Evolutionary conservation across 2,888 invertebrate species (phyloP), one percentile per base, ranked within the genome.

Genomic region (Biston stratarius): DNA sequence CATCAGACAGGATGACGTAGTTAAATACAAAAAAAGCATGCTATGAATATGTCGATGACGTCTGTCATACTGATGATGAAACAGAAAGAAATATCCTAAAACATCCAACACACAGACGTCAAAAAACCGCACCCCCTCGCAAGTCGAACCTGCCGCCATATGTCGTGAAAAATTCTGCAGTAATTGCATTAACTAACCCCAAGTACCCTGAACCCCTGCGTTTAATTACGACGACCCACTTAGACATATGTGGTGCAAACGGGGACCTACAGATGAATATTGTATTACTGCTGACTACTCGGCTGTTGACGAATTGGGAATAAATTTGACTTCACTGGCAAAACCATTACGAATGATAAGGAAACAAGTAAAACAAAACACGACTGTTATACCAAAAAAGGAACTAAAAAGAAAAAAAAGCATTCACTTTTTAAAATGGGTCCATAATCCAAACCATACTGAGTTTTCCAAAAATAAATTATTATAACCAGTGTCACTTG

Each of bases 111-210:
- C 12, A 6, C 7, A 33, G 53, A 40, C 59, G 36, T 61, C 70
- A 79, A 83, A 85, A 85, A 85, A 84, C 85, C 84, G 76, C 86
- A 87, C 79, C 72, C 77, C 74, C 77, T 59, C 57, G 53, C 77
- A 80, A 78, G 75, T 68, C 76, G 82, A 79, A 83, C 78, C 80
- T 77, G 61, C 72, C 69, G 92, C 93, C 93, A 94, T 94, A 94
- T 94, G 93, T 89, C 91, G 93, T 88, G 90, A 92, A 93, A 94
- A 94, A 92, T 91, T 91, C 88, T 80, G 82, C 83, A 82, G 84
- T 93, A 94, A 94, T 93, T 94, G 92, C 88, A 93, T 94, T 92
- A 94, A 81, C 86, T 83, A 85, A 88, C 93, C 90, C 92, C 80
- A 85, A 90, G 89, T 52, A 36, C 53, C 87, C 56, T 57, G 86